A percentile compares a stretch with the other conserved stretches of the same genome.
phyloP scores from a whole-genome alignment of 1,140 invertebrate species.

The Brachionus asplanchnoidis region DNA sequence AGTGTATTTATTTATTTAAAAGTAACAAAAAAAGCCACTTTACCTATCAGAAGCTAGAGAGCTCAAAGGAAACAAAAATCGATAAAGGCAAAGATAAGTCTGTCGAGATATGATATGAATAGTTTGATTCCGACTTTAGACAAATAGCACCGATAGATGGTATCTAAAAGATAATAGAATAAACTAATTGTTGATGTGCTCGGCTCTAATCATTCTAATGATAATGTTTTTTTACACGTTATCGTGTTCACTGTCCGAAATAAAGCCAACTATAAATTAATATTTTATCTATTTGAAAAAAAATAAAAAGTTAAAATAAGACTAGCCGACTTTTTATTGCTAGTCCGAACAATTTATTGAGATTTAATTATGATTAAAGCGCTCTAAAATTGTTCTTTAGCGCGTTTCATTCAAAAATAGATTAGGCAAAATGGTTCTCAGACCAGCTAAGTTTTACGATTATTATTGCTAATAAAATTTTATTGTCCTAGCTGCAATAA shows the following conservation, averaged over 20 bases:
- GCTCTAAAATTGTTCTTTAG: neutral
- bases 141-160: neutral
- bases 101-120: neutral
- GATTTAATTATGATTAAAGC: neutral
- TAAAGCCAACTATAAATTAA: neutral
- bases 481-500: neutral
- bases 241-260: neutral
- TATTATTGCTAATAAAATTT: neutral
- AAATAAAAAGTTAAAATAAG: neutral
- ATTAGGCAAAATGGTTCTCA: neutral
- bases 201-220: neutral
- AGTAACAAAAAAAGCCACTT: neutral
- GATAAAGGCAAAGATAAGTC: neutral
- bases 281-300: neutral
- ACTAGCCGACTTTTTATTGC: neutral
- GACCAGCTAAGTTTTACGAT: neutral
- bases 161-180: neutral
- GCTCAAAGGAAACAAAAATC: neutral
- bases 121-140: neutral
- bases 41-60: neutral
- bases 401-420: neutral
- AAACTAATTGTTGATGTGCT: neutral
- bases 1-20: neutral
- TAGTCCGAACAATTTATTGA: neutral
- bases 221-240: neutral